phyloP scores from a whole-genome alignment of 2,797 vertebrate species.

The Eupleurogrammus muticus region DNA sequence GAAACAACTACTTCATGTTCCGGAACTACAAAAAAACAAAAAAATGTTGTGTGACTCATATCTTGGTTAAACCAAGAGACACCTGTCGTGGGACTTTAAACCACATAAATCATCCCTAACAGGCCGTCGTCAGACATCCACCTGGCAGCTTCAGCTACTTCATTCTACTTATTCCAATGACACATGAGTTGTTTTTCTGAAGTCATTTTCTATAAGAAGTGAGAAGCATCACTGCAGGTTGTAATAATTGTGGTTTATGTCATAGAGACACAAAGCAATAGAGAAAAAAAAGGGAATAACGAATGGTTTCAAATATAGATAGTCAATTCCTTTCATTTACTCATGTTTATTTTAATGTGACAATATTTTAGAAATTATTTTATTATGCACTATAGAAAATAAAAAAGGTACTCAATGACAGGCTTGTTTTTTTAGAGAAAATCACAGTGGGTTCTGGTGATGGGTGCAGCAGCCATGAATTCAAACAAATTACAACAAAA shows the following conservation, averaged over 20 bases:
- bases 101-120: background rate
- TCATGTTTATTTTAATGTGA: background rate
- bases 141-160: background rate
- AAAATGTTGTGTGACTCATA: constrained; percentile 8
- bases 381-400: too few relatives aligned
- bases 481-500: constrained; percentile 1
- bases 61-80: background rate
- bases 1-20: background rate
- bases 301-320: background rate
- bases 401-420: too few relatives aligned
- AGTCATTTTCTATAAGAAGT: background rate
- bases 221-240: background rate
- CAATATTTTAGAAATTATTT: background rate
- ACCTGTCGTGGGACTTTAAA: background rate
- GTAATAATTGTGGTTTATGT: background rate
- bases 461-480: background rate
- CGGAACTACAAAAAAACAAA: background rate
- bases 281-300: background rate
- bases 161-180: background rate
- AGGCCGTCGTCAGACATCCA: constrained; percentile 12
- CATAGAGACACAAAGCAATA: background rate
- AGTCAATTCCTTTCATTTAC: background rate
- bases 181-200: constrained; percentile 12
- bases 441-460: background rate
- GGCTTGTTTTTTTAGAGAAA: background rate